Conservation (phyloP, 2,888 invertebrate genomes). For the Cyclophora albipunctata region DNA sequence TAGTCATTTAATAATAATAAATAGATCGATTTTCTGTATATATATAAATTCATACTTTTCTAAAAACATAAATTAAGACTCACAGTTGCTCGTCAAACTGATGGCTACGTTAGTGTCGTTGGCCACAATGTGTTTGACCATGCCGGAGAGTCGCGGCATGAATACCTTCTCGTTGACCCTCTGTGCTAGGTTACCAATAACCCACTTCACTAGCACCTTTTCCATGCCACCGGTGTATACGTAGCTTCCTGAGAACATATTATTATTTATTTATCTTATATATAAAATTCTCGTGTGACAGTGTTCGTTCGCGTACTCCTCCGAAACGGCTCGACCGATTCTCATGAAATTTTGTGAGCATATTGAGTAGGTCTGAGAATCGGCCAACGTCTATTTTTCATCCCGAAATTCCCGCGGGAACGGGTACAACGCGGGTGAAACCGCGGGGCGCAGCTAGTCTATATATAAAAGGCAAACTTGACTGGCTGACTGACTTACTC, state of each 20-base stretch:
- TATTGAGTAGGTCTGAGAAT: no score
- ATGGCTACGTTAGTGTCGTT: constrained; percentile 52
- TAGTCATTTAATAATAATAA: background rate
- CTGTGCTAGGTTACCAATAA: constrained; percentile 44
- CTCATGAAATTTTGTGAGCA: no score
- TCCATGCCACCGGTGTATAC: constrained; percentile 65
- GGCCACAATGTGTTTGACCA: constrained; percentile 49
- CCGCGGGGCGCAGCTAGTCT: no score
- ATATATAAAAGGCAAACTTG: no score
- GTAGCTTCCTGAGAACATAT: constrained; percentile 46
- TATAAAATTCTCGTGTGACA: no score
- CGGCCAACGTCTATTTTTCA: no score
- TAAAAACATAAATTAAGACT: constrained; percentile 26
- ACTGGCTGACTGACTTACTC: no score
- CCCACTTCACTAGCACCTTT: constrained; percentile 66
- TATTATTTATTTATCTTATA: no score
- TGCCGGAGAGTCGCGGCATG: constrained; percentile 62
- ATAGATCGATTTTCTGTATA: background rate
- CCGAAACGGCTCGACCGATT: no score
- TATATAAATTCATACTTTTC: background rate
- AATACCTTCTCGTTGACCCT: constrained; percentile 51
- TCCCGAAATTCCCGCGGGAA: no score
- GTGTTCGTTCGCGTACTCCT: no score
- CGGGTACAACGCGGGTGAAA: no score
- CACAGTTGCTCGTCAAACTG: constrained; percentile 63